Conservation (phyloP, 2,888 invertebrate species). For the Synanthedon formicaeformis region DNA sequence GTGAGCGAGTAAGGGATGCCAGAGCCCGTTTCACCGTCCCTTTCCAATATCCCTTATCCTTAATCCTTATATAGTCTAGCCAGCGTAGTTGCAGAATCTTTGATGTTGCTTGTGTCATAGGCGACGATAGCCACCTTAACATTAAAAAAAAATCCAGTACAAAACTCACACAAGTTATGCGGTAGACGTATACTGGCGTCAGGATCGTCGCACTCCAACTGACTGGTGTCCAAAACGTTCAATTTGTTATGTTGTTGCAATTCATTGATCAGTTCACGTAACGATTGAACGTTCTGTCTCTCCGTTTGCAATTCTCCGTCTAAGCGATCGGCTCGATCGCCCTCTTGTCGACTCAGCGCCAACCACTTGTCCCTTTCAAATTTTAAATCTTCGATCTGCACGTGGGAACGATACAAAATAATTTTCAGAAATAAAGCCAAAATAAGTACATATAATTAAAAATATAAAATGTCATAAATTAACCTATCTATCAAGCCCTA, state of each 20-base stretch:
- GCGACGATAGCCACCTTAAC: too few species aligned
- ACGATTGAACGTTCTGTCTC: constrained; percentile 24
- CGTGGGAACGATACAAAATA: constrained; percentile 6
- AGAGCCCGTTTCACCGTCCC: too few species aligned
- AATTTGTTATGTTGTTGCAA: constrained; percentile 40
- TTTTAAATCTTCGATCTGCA: constrained; percentile 57
- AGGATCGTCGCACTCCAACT: constrained; percentile 52
- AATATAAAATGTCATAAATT: too few species aligned
- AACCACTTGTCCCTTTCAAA: constrained; percentile 49
- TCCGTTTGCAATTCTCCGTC: constrained; percentile 41
- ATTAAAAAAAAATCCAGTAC: too few species aligned
- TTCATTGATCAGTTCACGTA: constrained; percentile 42
- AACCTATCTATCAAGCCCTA: too few species aligned
- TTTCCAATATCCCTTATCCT: too few species aligned
- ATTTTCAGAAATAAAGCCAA: too few species aligned
- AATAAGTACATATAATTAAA: too few species aligned
- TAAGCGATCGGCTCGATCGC: constrained; percentile 24
- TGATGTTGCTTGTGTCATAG: too few species aligned
- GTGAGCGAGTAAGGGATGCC: too few species aligned
- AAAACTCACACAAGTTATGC: constrained; percentile 43
- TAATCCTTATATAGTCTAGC: too few species aligned
- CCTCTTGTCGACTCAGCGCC: constrained; percentile 34
- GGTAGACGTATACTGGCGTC: constrained; percentile 41
- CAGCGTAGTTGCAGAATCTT: too few species aligned
- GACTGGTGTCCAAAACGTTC: constrained; percentile 41